Percentiles rank a stretch among this genome's conserved stretches.
Conservation (phyloP, 2,113 vertebrate species). For the Formicarius rufipectus region DNA sequence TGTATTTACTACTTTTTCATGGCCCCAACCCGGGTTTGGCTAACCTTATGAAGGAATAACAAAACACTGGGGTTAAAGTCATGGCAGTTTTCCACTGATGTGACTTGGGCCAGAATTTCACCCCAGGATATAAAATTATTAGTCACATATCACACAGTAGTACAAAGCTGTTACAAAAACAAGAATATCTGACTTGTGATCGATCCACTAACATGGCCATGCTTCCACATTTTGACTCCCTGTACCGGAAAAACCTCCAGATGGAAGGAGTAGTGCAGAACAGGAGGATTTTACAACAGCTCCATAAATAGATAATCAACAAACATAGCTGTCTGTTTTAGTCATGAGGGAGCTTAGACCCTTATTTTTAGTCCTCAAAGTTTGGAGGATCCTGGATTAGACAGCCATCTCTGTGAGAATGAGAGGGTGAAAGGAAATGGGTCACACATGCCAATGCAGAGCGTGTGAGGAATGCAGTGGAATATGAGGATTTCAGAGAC, state of each 20-base stretch:
- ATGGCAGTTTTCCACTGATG: background rate
- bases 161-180: background rate
- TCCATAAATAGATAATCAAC: background rate
- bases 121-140: background rate
- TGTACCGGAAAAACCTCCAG: background rate
- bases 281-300: background rate
- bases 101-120: background rate
- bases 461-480: background rate
- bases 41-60: background rate
- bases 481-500: background rate
- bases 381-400: background rate
- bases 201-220: accelerated
- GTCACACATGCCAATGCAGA: accelerated
- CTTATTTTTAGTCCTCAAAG: background rate
- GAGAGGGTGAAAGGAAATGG: background rate
- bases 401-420: background rate
- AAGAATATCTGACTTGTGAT: background rate
- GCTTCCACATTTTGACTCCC: background rate
- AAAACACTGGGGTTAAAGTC: background rate
- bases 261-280: background rate
- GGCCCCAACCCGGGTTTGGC: background rate
- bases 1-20: background rate
- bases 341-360: background rate
- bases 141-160: background rate
- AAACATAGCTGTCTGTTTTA: background rate